phyloP scores from a whole-genome alignment of 1,140 invertebrate species.

The Scaptomyza graminum region DNA sequence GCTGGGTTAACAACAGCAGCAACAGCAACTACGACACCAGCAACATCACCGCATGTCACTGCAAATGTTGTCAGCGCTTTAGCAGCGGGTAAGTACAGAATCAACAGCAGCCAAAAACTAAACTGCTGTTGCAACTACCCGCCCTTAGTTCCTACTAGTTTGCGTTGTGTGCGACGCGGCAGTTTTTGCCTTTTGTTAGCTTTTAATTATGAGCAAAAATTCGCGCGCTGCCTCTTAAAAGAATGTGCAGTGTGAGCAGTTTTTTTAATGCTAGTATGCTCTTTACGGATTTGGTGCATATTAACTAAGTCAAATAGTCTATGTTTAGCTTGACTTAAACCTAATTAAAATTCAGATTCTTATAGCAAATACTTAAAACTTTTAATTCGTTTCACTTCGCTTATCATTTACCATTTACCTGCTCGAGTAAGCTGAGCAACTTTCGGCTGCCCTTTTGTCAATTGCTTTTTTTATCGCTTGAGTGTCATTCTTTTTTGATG shows the following conservation, averaged over 20 bases:
- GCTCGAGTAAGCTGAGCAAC: conserved; percentile 3
- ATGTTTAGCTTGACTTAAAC: not conserved
- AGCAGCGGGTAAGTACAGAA: conserved; percentile 65
- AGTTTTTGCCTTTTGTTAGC: conserved; percentile 71
- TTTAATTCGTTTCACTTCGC: not conserved
- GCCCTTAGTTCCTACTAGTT: conserved; percentile 22
- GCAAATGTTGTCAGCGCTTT: conserved; percentile 65
- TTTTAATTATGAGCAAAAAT: conserved; percentile 77
- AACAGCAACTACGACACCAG: conserved; percentile 22
- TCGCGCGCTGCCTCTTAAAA: conserved; percentile 39
- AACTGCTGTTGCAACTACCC: conserved; percentile 11
- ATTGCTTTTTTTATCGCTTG: not conserved
- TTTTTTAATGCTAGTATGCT: conserved; percentile 35
- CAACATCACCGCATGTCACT: conserved; percentile 66
- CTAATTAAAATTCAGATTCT: not conserved
- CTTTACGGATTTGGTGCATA: not conserved
- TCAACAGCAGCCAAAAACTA: conserved; percentile 36
- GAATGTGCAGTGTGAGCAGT: conserved; percentile 57
- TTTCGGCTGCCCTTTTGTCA: not conserved
- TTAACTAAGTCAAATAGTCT: conserved; percentile 1
- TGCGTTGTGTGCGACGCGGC: conserved; percentile 21
- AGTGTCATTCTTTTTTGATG: conserved; percentile 28
- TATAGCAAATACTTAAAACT: no score
- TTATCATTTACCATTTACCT: not conserved
- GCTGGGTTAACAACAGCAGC: conserved; percentile 46